Evolutionary conservation across 1,140 invertebrate genomes (phyloP).

Genomic region (Eupeodes corollae): DNA sequence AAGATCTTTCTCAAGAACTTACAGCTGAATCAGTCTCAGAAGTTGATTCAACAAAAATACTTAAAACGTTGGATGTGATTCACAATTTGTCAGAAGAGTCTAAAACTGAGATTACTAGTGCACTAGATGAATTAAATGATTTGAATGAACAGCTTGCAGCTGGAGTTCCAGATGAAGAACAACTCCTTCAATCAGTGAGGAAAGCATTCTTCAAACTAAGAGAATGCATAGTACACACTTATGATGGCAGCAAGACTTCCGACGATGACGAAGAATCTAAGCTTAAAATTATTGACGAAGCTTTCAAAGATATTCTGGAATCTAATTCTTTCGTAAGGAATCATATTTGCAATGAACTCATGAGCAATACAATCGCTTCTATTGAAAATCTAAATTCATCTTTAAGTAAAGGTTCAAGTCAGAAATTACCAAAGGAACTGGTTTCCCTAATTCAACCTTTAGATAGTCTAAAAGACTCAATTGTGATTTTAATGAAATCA

Average conservation of each 20-base stretch:
- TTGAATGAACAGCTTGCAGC: slow-evolving; percentile 10
- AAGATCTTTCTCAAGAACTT: neutral
- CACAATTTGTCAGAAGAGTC: neutral
- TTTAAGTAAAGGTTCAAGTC: too few species aligned
- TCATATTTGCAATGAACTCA: too few species aligned
- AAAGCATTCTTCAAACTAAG: slow-evolving; percentile 24
- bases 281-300: too few species aligned
- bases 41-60: slow-evolving; percentile 2
- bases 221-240: slow-evolving; percentile 31
- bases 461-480: too few species aligned
- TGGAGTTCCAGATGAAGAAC: slow-evolving; percentile 9
- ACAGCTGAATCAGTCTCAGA: neutral
- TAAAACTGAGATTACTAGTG: neutral
- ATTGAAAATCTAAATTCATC: too few species aligned
- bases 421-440: too few species aligned
- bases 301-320: too few species aligned
- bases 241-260: slow-evolving; percentile 13
- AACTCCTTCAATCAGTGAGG: slow-evolving; percentile 1
- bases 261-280: slow-evolving; percentile 4
- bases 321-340: too few species aligned
- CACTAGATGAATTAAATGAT: too few species aligned
- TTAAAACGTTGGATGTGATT: neutral
- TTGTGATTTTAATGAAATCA: too few species aligned
- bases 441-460: too few species aligned
- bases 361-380: too few species aligned